Base-by-base conservation (phyloP, 1,140 invertebrate genomes). In the Varroa destructor region DNA sequence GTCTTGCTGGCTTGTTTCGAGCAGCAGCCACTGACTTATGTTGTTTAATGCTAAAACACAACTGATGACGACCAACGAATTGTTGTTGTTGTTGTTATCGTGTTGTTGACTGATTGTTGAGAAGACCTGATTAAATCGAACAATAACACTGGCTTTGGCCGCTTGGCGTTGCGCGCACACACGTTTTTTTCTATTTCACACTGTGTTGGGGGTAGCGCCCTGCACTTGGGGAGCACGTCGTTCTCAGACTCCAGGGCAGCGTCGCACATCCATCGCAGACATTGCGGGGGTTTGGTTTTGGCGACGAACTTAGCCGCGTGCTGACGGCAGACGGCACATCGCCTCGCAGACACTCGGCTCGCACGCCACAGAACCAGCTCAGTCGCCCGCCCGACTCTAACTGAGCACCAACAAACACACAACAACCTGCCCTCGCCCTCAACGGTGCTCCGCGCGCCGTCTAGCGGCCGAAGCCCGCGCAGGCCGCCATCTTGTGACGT, bases 401-500 rank as follows among this genome's bases (percentile, higher is more conserved):
- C 61, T 67, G 61, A 67, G 40, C 46, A 46, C 40, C 40, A 2
- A 40, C 12, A 40, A 43, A 40, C 40, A 40, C 40, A 67, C 61
- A 67, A 67, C 61, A 67, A 67, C 40, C 61, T 67, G 61, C 61
- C 61, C 61, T 67, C 61, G 61, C 61, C 46, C 46, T 67, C 61
- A 67, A 43, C 61, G 1, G 61, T 46, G 61, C 14, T 40, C 37
- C 10, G 40, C 14, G 61, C 61, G 61, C 1, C 61, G 12, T 46
- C n/a, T 25, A 2, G 36, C 61, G 61, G 61, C 61, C 61, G 46
- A 67, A 40, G 61, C 61, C 61, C 40, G 61, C 46, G 61, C 61
- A 67, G 61, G 46, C 46, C 61, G 61, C 61, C 61, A 67, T 67
- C 12, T 67, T 67, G 61, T 67, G 61, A 67, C 61, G 61, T 67